These are phyloP conservation scores for Copidosoma floridanum DNA, from an alignment of 1,140 invertebrate genomes.

Conservation along the genomic window DNA sequence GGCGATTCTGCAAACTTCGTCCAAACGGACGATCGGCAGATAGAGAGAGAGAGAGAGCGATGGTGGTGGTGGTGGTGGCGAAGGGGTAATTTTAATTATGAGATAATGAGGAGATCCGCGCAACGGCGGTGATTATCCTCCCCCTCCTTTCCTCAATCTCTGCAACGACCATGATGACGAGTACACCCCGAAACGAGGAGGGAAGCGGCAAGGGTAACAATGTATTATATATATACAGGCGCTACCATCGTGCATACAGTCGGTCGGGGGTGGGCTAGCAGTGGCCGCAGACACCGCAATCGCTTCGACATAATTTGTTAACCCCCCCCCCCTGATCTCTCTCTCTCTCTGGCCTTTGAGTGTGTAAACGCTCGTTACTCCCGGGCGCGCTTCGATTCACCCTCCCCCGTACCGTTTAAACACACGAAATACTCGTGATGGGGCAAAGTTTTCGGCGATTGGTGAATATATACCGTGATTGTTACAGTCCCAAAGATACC, in stretches of 20 bases:
- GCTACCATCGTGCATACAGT: conserved; percentile 19
- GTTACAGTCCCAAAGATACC: no score
- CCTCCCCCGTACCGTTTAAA: no score
- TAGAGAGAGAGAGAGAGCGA: no score
- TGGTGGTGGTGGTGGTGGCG: no score
- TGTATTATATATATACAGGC: conserved; percentile 53
- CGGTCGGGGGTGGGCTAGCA: no score
- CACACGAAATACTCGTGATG: no score
- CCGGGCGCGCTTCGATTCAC: conserved; percentile 17
- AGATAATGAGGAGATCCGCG: conserved; percentile 47
- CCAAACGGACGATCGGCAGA: no score
- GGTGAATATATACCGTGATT: no score
- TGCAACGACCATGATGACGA: not conserved
- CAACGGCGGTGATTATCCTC: conserved; percentile 1
- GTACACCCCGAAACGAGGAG: conserved; percentile 26
- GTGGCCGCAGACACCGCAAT: conserved; percentile 47
- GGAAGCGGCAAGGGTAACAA: conserved; percentile 48
- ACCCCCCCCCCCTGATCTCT: conserved; percentile 44
- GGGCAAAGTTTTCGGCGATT: no score
- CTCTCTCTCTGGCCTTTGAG: conserved; percentile 33
- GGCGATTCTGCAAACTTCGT: no score
- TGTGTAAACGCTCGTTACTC: conserved; percentile 36
- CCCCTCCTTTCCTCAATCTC: not conserved
- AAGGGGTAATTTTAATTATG: conserved; percentile 52
- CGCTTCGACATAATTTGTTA: conserved; percentile 51